Evolutionary conservation across 2,113 vertebrate genomes (phyloP), one percentile per base, ranked within the genome.

Genomic region (Xenopus tropicalis): DNA sequence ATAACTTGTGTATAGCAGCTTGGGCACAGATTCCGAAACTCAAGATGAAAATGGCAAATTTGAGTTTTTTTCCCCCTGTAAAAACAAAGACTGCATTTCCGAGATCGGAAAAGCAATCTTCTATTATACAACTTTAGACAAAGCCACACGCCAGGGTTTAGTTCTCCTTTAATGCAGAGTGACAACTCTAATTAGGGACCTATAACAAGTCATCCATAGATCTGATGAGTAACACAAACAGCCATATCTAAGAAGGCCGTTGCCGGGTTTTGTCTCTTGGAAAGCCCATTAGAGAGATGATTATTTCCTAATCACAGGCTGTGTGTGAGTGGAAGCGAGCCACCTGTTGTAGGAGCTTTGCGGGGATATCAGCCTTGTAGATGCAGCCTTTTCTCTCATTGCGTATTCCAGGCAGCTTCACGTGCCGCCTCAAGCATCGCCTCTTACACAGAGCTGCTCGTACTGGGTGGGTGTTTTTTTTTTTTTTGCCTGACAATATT

Each of bases 391-490:
- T 64, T 14, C n/a, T 64, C 19, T 43, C 16, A 64, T 72, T 72
- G 54, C 64, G 48, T 43, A 72, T 72, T 72, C 70, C 14, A 43
- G 51, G 11, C 70, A 64, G 46, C 25, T 71, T 63, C 59, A 62
- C 59, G 29, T 51, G 24, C 61, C 61, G 59, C 59, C 51, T 71
- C 43, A 63, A 72, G 70, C 61, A 43, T 64, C 56, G 59, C 61
- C 70, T 61, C 54, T 72, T 54, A 62, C 59, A 63, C 61, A 72
- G 24, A 72, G 48, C 46, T 64, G 61, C 25, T 72, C 61, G 42
- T 64, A 72, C 24, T 72, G 64, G 70, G 43, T 72, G 25, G 29
- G 29, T 58, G n/a, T n/a, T n/a, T n/a, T n/a, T 71, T 52, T 52
- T 52, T 54, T 4, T 54, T 56, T n/a, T 52, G 70, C 61, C 43